Evolutionary conservation across 2,797 vertebrate species (phyloP).

Genomic region (Acanthurus tractus): DNA sequence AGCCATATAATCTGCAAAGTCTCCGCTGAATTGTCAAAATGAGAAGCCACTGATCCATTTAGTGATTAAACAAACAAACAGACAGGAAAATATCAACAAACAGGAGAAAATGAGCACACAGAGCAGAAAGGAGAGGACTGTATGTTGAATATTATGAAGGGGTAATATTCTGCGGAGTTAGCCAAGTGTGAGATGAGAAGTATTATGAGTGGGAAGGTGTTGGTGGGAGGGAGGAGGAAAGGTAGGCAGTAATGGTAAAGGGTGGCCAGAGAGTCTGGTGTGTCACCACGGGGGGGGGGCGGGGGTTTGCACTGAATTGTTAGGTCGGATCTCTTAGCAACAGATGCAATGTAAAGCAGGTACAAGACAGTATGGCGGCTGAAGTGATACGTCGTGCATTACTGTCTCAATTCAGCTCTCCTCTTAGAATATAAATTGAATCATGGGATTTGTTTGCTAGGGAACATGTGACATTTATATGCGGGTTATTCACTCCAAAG

Average conservation of each 20-base stretch:
- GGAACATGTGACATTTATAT: neutral
- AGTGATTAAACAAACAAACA: constrained; percentile 75
- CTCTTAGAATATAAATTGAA: constrained; percentile 23
- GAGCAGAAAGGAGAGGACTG: constrained; percentile 54
- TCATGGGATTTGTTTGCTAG: neutral
- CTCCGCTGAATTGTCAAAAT: constrained; percentile 55
- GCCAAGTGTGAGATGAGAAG: constrained; percentile 69
- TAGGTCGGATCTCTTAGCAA: constrained; percentile 37
- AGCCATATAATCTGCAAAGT: constrained; percentile 49
- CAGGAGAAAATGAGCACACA: constrained; percentile 60
- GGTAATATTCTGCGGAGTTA: constrained; percentile 62
- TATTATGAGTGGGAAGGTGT: constrained; percentile 46
- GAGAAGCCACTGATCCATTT: constrained; percentile 65
- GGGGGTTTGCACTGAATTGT: constrained; percentile 40
- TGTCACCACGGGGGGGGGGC: constrained; percentile 53
- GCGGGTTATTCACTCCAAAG: constrained; percentile 8
- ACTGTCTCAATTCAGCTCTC: constrained; percentile 4
- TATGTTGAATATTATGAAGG: constrained; percentile 56
- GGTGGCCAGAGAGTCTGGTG: constrained; percentile 35
- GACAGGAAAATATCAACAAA: constrained; percentile 67
- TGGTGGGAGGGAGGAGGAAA: constrained; percentile 41
- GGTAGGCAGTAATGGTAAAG: constrained; percentile 40
- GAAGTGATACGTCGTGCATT: constrained; percentile 4
- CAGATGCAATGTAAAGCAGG: constrained; percentile 31
- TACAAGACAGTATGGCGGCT: constrained; percentile 11